Evolutionary conservation across 2,888 invertebrate genomes (phyloP).

Genomic region (Mythimna lalbum): DNA sequence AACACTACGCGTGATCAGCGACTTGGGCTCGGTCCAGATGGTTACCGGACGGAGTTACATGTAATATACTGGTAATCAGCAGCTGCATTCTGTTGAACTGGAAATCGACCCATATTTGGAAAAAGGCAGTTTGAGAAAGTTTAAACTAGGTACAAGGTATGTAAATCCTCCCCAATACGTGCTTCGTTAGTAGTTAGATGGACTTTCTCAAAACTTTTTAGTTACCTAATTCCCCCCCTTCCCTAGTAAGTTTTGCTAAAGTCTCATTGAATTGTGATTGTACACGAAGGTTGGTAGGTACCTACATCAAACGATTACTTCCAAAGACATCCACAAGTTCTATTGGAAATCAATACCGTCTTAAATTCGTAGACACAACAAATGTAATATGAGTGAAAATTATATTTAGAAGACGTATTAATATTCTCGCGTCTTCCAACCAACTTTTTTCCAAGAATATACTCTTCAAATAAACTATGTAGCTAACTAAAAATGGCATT

Average conservation of each 20-base stretch:
- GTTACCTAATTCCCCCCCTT: neutral
- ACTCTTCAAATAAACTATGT: no score
- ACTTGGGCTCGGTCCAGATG: no score
- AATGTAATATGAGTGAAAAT: constrained; percentile 28
- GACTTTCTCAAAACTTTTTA: neutral
- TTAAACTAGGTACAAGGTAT: neutral
- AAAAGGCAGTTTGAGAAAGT: neutral
- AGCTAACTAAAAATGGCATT: no score
- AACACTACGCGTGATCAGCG: no score
- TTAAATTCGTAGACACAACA: constrained; percentile 25
- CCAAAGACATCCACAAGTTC: constrained; percentile 21
- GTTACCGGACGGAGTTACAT: no score
- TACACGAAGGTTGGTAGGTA: neutral
- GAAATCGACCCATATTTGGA: neutral
- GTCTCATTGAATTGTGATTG: constrained; percentile 8
- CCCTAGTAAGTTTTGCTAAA: constrained; percentile 8
- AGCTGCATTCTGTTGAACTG: neutral
- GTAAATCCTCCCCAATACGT: constrained; percentile 3
- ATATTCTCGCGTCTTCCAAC: constrained; percentile 6
- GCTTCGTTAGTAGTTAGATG: neutral
- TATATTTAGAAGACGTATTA: constrained; percentile 17
- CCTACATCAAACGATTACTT: constrained; percentile 22
- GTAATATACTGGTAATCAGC: neutral
- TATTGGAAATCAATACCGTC: constrained; percentile 42
- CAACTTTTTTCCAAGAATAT: neutral